Conservation (phyloP, 2,113 vertebrate genomes). For the zebrafish (Danio rerio) region DNA sequence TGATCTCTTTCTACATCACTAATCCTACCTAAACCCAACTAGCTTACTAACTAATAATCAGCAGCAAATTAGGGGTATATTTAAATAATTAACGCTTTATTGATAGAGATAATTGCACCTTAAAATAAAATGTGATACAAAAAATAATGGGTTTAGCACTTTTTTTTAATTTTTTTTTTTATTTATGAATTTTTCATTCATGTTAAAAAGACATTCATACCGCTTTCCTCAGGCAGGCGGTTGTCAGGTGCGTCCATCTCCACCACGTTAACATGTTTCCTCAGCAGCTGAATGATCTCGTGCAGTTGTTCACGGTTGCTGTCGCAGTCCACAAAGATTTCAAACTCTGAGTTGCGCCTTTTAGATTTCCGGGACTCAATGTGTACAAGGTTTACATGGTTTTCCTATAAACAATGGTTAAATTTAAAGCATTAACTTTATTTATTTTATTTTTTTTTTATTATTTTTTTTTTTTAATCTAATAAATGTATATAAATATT, state of each 20-base stretch:
- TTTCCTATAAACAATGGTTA: conserved; percentile 79
- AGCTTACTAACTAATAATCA: too few species aligned
- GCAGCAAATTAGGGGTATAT: too few species aligned
- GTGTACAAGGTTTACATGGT: conserved; percentile 92
- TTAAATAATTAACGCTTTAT: too few species aligned
- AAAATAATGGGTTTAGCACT: too few species aligned
- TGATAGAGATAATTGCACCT: too few species aligned
- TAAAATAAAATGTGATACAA: too few species aligned
- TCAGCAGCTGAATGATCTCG: conserved; percentile 90
- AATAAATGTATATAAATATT: neutral
- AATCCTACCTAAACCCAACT: too few species aligned
- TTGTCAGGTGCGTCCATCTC: conserved; percentile 84
- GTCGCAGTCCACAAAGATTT: conserved; percentile 96
- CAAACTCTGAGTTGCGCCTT: conserved; percentile 93
- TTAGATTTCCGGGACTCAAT: conserved; percentile 96
- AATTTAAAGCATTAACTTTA: too few species aligned
- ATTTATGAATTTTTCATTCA: too few species aligned
- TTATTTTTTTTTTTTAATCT: too few species aligned
- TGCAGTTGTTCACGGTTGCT: conserved; percentile 91
- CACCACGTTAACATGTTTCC: conserved; percentile 85
- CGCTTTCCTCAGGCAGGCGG: conserved; percentile 80
- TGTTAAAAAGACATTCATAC: neutral
- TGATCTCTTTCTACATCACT: too few species aligned
- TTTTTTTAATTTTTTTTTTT: too few species aligned
- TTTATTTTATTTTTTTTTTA: neutral